Conservation (phyloP, 2,888 invertebrate genomes). For the Sarcophaga subvicina region DNA sequence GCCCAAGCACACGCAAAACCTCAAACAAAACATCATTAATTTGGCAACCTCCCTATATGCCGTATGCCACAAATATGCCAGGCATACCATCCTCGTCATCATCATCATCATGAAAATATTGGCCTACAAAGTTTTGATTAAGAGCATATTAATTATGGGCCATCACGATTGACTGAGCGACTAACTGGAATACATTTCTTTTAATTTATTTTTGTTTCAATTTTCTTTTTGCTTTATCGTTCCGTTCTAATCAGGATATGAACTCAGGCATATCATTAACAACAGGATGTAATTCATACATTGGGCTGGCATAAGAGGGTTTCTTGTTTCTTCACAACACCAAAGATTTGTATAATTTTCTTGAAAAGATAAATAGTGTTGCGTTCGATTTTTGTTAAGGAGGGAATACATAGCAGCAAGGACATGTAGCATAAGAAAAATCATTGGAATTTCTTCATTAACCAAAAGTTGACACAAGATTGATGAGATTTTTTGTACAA, state of each 20-base stretch:
- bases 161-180: conserved; percentile 57
- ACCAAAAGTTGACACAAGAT: conserved; percentile 57
- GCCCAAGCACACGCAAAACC: conserved; percentile 41
- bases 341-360: background rate
- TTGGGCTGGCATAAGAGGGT: conserved; percentile 34
- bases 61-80: background rate
- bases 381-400: conserved; percentile 2
- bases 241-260: conserved; percentile 60
- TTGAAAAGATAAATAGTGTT: conserved; percentile 50
- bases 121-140: conserved; percentile 72
- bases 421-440: conserved; percentile 11
- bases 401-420: background rate
- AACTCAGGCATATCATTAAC: conserved; percentile 66
- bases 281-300: conserved; percentile 57
- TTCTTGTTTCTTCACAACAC: conserved; percentile 1
- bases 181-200: conserved; percentile 48
- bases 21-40: conserved; percentile 55
- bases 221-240: background rate
- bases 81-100: conserved; percentile 26
- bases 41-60: conserved; percentile 23
- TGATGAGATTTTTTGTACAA: conserved; percentile 27
- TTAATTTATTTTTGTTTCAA: background rate
- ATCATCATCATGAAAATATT: conserved; percentile 42
- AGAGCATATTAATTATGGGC: conserved; percentile 79
- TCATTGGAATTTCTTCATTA: conserved; percentile 8